Evolutionary conservation across 2,797 vertebrate genomes (phyloP).

Genomic region (Esox masquinongy): DNA sequence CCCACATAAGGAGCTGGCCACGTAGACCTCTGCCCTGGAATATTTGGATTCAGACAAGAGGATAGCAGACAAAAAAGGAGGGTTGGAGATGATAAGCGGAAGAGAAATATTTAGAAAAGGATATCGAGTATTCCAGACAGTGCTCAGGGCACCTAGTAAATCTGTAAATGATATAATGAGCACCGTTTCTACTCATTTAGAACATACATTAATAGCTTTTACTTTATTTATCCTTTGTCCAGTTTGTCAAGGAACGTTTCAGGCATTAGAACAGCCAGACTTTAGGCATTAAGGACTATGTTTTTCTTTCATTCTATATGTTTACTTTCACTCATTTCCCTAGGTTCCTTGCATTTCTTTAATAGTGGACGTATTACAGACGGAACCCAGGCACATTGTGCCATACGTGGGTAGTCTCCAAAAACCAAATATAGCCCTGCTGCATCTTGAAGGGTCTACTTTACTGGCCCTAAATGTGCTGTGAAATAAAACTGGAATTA

Average conservation of each 20-base stretch:
- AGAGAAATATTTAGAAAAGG: constrained; percentile 65
- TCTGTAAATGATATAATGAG: background rate
- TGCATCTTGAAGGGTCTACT: constrained; percentile 12
- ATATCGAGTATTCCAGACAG: constrained; percentile 54
- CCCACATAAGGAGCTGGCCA: constrained; percentile 60
- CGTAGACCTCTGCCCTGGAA: constrained; percentile 73
- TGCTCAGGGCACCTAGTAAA: constrained; percentile 18
- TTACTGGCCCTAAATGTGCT: constrained; percentile 22
- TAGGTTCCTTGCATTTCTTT: constrained; percentile 23
- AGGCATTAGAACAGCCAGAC: constrained; percentile 7
- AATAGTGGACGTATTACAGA: constrained; percentile 9
- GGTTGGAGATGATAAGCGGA: constrained; percentile 64
- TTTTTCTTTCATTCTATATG: constrained; percentile 29
- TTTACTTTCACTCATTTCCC: constrained; percentile 32
- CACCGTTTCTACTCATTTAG: background rate
- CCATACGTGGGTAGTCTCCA: background rate
- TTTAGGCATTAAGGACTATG: constrained; percentile 15
- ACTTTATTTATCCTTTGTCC: background rate
- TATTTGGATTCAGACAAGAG: constrained; percentile 65
- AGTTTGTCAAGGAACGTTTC: background rate
- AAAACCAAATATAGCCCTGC: constrained; percentile 25
- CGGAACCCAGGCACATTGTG: constrained; percentile 22
- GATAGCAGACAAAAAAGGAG: constrained; percentile 45
- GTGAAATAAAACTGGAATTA: constrained; percentile 31
- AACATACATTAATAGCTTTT: background rate